Evolutionary conservation across 2,113 vertebrate genomes (phyloP), one percentile per base, ranked within the genome.

Genomic region (Aphyosemion australe): DNA sequence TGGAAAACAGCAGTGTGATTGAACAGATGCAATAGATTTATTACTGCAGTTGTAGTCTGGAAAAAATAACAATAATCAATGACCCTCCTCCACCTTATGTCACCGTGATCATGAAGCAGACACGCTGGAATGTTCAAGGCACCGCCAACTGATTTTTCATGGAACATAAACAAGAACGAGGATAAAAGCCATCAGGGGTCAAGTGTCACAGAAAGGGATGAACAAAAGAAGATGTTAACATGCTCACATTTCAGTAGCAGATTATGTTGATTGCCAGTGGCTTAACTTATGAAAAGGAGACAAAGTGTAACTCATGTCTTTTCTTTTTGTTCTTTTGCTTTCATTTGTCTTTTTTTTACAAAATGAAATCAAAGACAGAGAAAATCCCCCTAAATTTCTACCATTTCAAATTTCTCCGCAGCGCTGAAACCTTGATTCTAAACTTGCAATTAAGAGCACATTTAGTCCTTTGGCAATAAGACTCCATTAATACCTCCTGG

Each of bases 91-190:
- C 14, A 46, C 42, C 67, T 21, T 21, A 64, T 61, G 72, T 72
- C 67, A 66, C 43, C 64, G 15, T 42, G 42, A 63, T 46, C 43
- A 69, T 72, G 31, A 65, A 13, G 74, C 61, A 79, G 76, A 84
- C 80, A 52, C 4, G 18, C 51, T 66, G 83, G 81, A 88, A 85
- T 89, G 79, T 49, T 52, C 54, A 63, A 72, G 62, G 63, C 73
- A 42, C 41, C 78, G 80, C 57, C 37, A 14, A 45, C 78, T 69
- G 86, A 85, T 91, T 92, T 72, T 87, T 74, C 75, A 80, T 62
- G 69, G 80, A 47, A 68, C 55, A 88, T 82, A 72, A 88, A 88
- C 58, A 43, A 63, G 59, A 83, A 80, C 45, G 45, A 67, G 43
- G 52, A 72, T 64, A 55, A 71, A 45, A 32, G 67, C 53, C 73